Conservation (phyloP, 2,113 vertebrate species). For the Cheilinus undulatus region DNA sequence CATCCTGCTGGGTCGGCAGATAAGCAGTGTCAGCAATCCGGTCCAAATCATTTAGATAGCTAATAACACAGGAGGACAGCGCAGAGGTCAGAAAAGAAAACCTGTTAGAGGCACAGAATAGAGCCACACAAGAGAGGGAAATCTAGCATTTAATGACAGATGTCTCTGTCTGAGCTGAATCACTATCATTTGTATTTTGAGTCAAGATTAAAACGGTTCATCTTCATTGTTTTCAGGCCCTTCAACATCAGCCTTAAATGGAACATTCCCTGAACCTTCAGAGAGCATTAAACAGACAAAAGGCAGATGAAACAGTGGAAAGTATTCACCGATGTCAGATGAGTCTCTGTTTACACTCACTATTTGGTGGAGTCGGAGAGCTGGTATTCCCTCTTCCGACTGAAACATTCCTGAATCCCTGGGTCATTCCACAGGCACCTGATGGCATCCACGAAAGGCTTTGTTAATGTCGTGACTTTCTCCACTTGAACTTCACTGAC, state of each 20-base stretch:
- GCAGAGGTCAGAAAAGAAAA: not conserved
- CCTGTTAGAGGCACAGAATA: not conserved
- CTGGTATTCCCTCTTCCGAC: constrained; percentile 87
- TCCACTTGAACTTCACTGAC: constrained; percentile 85
- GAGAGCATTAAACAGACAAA: constrained; percentile 13
- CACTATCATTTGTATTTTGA: not conserved
- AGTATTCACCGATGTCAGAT: constrained; percentile 81
- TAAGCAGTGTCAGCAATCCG: constrained; percentile 80
- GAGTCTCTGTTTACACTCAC: constrained; percentile 82
- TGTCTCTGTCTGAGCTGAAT: not conserved
- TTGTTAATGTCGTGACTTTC: constrained; percentile 76
- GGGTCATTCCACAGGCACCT: constrained; percentile 89
- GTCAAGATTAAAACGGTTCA: not conserved
- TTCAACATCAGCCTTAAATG: constrained; percentile 43
- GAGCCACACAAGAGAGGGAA: not conserved
- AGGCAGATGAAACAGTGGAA: constrained; percentile 43
- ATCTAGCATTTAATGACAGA: not conserved
- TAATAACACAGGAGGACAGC: constrained; percentile 50
- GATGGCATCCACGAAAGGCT: constrained; percentile 84
- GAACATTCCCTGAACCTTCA: constrained; percentile 7
- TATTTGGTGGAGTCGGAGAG: constrained; percentile 90
- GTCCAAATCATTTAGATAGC: constrained; percentile 87
- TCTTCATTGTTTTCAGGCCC: constrained; percentile 9
- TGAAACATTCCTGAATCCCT: constrained; percentile 88
- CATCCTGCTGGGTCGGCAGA: constrained; percentile 88